Evolutionary conservation across 2,113 vertebrate species (phyloP).

Genomic region (Stegastes partitus): DNA sequence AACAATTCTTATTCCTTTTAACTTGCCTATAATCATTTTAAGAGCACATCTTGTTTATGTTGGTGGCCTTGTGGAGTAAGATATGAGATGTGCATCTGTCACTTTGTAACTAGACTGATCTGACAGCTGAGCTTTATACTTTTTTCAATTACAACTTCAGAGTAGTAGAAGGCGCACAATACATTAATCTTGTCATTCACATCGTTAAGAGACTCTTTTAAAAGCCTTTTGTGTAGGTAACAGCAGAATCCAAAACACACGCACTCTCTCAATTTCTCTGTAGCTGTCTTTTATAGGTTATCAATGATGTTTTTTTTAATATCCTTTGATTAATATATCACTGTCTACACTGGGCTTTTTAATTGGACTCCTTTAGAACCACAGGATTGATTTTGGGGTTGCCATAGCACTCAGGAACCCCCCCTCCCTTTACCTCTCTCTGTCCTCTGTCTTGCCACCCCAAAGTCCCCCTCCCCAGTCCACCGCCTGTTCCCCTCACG

Average conservation of each 20-base stretch:
- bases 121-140: conserved; percentile 43
- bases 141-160: conserved; percentile 39
- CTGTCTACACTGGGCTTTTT: conserved; percentile 23
- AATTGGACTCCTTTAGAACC: conserved; percentile 25
- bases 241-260: conserved; percentile 37
- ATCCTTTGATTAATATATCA: not conserved
- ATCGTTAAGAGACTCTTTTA: conserved; percentile 45
- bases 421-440: conserved; percentile 47
- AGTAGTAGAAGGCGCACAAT: conserved; percentile 2
- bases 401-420: conserved; percentile 52
- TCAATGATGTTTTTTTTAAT: conserved; percentile 40
- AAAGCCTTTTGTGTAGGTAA: conserved; percentile 52
- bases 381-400: conserved; percentile 47
- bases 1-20: conserved; percentile 49
- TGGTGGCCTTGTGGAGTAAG: conserved; percentile 41
- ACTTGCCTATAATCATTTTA: conserved; percentile 22
- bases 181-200: conserved; percentile 24
- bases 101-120: conserved; percentile 45
- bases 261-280: conserved; percentile 6
- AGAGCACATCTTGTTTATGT: conserved; percentile 37
- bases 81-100: conserved; percentile 45
- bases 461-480: conserved; percentile 60
- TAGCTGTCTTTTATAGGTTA: conserved; percentile 29
- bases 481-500: conserved; percentile 70
- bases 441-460: conserved; percentile 56